Conservation (phyloP, 2,113 vertebrate genomes). For the Epinephelus cyanopodus region DNA sequence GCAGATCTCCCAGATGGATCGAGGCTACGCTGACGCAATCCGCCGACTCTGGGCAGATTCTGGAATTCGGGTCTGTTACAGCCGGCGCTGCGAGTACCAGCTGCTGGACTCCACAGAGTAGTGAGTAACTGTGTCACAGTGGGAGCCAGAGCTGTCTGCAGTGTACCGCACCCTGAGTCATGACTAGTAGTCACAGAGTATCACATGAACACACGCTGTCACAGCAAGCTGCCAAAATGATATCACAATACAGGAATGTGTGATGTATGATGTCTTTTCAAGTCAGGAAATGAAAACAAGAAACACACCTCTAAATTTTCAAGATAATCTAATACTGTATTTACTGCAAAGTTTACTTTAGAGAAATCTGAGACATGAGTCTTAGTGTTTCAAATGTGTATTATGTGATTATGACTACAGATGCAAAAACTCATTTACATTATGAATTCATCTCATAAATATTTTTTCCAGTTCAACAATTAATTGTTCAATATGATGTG, state of each 20-base stretch:
- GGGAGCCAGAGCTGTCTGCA: background rate
- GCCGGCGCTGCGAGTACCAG: conserved; percentile 89
- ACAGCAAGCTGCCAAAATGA: background rate
- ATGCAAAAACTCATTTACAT: too few relatives aligned
- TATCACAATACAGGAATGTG: conserved; percentile 9
- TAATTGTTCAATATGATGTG: too few relatives aligned
- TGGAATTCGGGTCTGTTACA: conserved; percentile 87
- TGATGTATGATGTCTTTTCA: background rate
- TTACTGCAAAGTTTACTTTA: too few relatives aligned
- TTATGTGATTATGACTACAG: too few relatives aligned
- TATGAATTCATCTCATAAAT: too few relatives aligned
- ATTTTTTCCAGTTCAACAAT: too few relatives aligned
- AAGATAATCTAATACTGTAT: too few relatives aligned
- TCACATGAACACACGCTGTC: conserved; percentile 14
- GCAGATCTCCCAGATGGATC: conserved; percentile 82
- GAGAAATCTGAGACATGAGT: too few relatives aligned
- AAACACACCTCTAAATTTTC: background rate
- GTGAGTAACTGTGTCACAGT: conserved; percentile 81
- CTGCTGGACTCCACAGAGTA: conserved; percentile 92
- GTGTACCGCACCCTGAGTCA: conserved; percentile 4
- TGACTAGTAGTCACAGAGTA: background rate
- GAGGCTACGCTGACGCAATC: conserved; percentile 76
- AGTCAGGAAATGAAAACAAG: background rate
- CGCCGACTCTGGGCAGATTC: conserved; percentile 87
- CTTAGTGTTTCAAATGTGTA: too few relatives aligned